Evolutionary conservation across 1,140 invertebrate genomes (phyloP).

Genomic region (Atta cephalotes): DNA sequence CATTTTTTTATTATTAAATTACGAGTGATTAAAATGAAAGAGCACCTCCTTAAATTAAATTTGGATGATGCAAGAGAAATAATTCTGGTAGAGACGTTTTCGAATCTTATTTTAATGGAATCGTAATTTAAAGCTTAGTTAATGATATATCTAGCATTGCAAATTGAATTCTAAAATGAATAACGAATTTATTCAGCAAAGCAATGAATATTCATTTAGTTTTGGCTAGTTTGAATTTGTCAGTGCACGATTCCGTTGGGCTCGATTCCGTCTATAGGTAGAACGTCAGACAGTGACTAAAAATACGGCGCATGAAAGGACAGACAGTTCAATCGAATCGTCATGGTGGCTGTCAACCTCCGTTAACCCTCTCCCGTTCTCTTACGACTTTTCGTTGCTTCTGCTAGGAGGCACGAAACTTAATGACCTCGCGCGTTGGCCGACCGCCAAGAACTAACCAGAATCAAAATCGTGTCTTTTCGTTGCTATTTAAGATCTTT

Average conservation of each 20-base stretch:
- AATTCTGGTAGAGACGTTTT: background rate
- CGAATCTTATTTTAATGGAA: slow-evolving; percentile 14
- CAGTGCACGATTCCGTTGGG: background rate
- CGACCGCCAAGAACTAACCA: slow-evolving; percentile 44
- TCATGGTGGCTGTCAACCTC: slow-evolving; percentile 71
- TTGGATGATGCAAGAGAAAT: background rate
- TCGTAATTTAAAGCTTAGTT: background rate
- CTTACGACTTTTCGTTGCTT: slow-evolving; percentile 49
- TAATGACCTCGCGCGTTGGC: slow-evolving; percentile 72
- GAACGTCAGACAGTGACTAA: slow-evolving; percentile 49
- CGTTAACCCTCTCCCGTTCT: slow-evolving; percentile 68
- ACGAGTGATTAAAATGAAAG: background rate
- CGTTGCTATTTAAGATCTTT: slow-evolving; percentile 24
- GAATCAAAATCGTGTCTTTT: slow-evolving; percentile 55
- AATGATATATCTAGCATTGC: slow-evolving; percentile 1
- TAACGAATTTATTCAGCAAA: slow-evolving; percentile 12
- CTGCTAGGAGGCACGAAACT: slow-evolving; percentile 62
- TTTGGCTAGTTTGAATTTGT: slow-evolving; percentile 11
- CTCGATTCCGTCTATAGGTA: slow-evolving; percentile 6
- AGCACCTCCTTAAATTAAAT: background rate
- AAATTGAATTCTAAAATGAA: slow-evolving; percentile 25
- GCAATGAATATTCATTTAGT: slow-evolving; percentile 33
- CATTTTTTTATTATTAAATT: background rate
- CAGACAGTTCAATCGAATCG: slow-evolving; percentile 70
- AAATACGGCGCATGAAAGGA: slow-evolving; percentile 66